Evolutionary conservation across 1,140 invertebrate species (phyloP).

Genomic region (Papilio helenus): DNA sequence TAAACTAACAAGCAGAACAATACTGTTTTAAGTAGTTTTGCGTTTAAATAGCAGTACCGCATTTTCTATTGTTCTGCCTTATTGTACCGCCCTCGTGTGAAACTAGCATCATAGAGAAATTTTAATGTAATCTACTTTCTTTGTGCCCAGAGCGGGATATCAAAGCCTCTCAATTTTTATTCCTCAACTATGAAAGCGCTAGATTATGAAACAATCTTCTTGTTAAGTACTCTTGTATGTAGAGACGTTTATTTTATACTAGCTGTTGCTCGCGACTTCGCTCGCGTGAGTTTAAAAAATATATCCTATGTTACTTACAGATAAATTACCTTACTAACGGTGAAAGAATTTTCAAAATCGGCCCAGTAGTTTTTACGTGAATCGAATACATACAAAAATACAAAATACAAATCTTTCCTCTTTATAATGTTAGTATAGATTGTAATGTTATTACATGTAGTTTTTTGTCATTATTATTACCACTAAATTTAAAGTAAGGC

Average conservation of each 20-base stretch:
- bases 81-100: neutral
- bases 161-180: conserved; percentile 74
- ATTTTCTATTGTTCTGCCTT: neutral
- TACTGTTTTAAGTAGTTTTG: neutral
- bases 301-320: no score
- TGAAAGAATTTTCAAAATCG: no score
- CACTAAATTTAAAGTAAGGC: no score
- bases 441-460: no score
- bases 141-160: conserved; percentile 61
- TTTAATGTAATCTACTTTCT: conserved; percentile 75
- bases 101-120: conserved; percentile 52
- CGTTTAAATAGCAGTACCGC: neutral
- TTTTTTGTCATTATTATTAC: neutral
- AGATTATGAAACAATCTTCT: conserved; percentile 33
- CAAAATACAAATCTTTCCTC: no score
- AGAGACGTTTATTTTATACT: neutral
- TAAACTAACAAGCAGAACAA: neutral
- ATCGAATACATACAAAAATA: no score
- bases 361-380: no score
- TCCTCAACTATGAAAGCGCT: conserved; percentile 64
- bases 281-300: no score
- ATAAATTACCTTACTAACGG: no score
- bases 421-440: no score
- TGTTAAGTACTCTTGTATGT: neutral
- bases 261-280: no score